Conservation (phyloP, 2,888 invertebrate genomes). For the Dynastes grantii region DNA sequence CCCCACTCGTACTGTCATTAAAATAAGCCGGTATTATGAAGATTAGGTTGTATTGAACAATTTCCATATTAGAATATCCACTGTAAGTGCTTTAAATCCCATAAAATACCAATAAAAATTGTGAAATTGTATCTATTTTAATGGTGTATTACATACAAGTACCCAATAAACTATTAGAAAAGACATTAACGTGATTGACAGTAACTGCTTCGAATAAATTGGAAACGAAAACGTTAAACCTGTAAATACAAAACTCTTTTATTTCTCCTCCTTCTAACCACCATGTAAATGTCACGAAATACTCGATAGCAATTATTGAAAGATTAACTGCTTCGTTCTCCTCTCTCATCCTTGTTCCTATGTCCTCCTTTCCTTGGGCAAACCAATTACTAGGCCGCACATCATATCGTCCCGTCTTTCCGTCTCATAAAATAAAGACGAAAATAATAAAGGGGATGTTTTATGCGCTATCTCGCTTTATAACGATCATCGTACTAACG, state of each 20-base stretch:
- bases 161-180: neutral
- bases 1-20: no score
- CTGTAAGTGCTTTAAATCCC: no score
- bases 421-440: conserved; percentile 36
- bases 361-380: neutral
- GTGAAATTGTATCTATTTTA: no score
- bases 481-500: conserved; percentile 37
- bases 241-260: neutral
- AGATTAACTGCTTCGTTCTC: neutral
- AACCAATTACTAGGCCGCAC: neutral
- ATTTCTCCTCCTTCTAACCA: neutral
- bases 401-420: neutral
- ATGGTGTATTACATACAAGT: no score
- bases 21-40: no score
- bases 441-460: conserved; percentile 32
- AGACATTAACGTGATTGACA: conserved; percentile 24
- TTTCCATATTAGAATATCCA: no score
- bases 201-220: neutral
- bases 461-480: conserved; percentile 28
- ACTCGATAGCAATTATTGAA: conserved; percentile 19
- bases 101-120: no score
- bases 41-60: no score
- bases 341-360: no score
- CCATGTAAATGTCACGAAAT: conserved; percentile 19
- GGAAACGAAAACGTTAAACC: neutral